These are phyloP conservation scores for Ambastaia sidthimunki DNA, from an alignment of 2,797 vertebrate species.

Conservation along the genomic window DNA sequence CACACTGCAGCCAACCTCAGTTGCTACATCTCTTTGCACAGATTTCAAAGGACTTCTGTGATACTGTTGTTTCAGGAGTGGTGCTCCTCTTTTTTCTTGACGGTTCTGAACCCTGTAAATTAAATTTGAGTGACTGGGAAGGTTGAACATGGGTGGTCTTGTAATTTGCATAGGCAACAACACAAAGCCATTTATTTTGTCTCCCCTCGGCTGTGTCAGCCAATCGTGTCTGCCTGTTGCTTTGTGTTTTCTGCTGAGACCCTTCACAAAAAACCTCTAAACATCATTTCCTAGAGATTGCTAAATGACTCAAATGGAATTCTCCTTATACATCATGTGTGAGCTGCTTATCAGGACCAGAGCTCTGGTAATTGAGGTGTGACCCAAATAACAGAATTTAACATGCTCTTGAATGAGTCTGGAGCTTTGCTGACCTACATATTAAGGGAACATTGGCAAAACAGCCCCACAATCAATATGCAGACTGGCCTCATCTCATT, in stretches of 20 bases:
- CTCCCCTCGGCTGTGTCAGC: slow-evolving; percentile 62
- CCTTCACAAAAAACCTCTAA: slow-evolving; percentile 36
- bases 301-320: slow-evolving; percentile 68
- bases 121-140: slow-evolving; percentile 56
- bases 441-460: slow-evolving; percentile 71
- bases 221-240: slow-evolving; percentile 69
- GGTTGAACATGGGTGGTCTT: slow-evolving; percentile 66
- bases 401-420: slow-evolving; percentile 75
- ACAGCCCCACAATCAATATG: slow-evolving; percentile 73
- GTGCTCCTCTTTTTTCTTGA: slow-evolving; percentile 46
- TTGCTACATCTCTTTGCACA: slow-evolving; percentile 63
- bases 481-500: slow-evolving; percentile 20
- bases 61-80: slow-evolving; percentile 53
- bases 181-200: slow-evolving; percentile 75
- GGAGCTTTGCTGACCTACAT: slow-evolving; percentile 82
- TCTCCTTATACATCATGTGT: slow-evolving; percentile 72
- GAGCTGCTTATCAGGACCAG: slow-evolving; percentile 56
- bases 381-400: slow-evolving; percentile 79
- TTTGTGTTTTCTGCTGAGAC: slow-evolving; percentile 54
- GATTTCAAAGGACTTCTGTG: slow-evolving; percentile 51
- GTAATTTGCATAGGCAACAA: slow-evolving; percentile 79
- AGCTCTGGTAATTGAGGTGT: slow-evolving; percentile 77
- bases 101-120: slow-evolving; percentile 28
- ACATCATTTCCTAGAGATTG: slow-evolving; percentile 24
- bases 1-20: slow-evolving; percentile 34